Evolutionary conservation across 2,797 vertebrate genomes (phyloP).

Genomic region (Euphonia xanthogaster): DNA sequence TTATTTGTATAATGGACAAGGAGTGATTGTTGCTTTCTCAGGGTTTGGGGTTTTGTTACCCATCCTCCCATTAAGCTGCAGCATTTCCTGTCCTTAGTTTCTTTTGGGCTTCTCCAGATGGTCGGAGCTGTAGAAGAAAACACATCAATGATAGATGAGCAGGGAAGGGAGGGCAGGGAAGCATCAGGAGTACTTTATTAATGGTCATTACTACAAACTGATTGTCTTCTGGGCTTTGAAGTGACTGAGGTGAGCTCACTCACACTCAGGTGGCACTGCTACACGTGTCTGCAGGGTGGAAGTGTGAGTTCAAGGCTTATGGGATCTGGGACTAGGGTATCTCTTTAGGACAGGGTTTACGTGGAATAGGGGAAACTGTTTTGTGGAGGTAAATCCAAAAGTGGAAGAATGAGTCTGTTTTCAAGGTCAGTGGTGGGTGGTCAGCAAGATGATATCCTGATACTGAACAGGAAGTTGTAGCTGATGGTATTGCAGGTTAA

Average conservation of each 20-base stretch:
- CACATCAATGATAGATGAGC: background rate
- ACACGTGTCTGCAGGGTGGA: accelerated
- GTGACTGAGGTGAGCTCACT: background rate
- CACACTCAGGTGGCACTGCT: background rate
- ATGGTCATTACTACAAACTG: background rate
- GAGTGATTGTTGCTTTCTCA: background rate
- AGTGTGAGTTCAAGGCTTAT: background rate
- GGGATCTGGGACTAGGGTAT: background rate
- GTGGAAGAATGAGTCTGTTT: accelerated
- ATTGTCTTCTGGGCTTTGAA: background rate
- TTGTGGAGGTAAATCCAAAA: background rate
- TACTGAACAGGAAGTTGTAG: background rate
- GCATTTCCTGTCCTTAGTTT: background rate
- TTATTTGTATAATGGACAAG: background rate
- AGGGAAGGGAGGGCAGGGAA: background rate
- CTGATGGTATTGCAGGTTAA: background rate
- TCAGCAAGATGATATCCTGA: background rate
- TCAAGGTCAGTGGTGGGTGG: background rate
- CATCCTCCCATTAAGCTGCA: background rate
- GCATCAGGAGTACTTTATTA: background rate
- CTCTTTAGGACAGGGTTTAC: background rate
- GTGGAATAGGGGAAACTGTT: background rate
- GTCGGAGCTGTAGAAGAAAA: background rate
- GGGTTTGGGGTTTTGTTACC: background rate
- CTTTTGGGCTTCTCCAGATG: background rate